Base-by-base conservation (phyloP, 2,797 vertebrate genomes). In the Hippoglossus hippoglossus region DNA sequence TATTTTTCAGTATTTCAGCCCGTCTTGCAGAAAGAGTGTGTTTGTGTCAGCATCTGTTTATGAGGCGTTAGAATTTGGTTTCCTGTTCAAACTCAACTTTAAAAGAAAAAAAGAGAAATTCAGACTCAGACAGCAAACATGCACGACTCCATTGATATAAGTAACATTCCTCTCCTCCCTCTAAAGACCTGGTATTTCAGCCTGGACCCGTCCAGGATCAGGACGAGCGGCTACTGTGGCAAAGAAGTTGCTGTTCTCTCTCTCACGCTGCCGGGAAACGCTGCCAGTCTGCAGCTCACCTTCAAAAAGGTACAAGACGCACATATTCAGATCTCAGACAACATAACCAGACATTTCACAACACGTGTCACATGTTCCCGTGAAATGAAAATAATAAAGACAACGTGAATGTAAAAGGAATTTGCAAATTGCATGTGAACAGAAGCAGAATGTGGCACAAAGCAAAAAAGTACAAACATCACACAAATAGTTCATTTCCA, bases 301-400 rank as follows among this genome's bases (percentile, higher is more conserved):
- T 97, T 98, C 86, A 87, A 16, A 39, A 95, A 96, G 95, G 98
- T 99, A 91, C 10, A 11, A 41, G 2, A 50, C 44, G 16, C 16
- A 19, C 36, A 46, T 7, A 8, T 31, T 8, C 44, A 46, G 16
- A 16, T 5, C 16, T 39, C 36, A 39, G 36, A 46, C 44, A 16
- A 16, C 6, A 5, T 4, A 46, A 46, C 44, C 18, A 7, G 7
- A 46, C 44, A 46, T 46, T 19, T 46, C 18, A 19, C 44, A 46
- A 3, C 44, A 3, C 2, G 44, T 19, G 18, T 46, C 36, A 39
- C 12, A 4, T 39, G 10, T 13, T 39, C 36, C 12, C 13, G 31
- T 10, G 9, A n/a, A n/a, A 34, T 34, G 6, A 34, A 44, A 44
- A 44, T 44, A 18, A 44, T 44, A 44, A 44, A 34, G 10, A 34